A percentile compares a stretch with the other conserved stretches of the same genome.
Evolutionary conservation across 1,140 invertebrate species (phyloP).

Genomic region (Leguminivora glycinivorella): DNA sequence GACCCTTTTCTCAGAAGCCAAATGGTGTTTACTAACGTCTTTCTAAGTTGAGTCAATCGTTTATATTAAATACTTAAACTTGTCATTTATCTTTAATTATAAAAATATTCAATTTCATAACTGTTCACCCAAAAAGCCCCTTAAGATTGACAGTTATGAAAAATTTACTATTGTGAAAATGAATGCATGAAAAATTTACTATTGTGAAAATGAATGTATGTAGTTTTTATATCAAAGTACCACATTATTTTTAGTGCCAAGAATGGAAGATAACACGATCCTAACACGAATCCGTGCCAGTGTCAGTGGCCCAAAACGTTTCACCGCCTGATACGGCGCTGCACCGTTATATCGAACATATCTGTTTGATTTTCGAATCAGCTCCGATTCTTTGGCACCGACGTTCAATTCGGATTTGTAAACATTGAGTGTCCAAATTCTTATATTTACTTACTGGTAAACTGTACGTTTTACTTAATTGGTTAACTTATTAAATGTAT

Average conservation of each 20-base stretch:
- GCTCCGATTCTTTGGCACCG: slow-evolving; percentile 3
- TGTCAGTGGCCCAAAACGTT: slow-evolving; percentile 22
- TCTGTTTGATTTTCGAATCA: slow-evolving; percentile 25
- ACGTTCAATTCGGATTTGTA: neutral
- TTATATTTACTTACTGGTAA: neutral
- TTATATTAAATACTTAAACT: too few relatives aligned
- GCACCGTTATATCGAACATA: slow-evolving; percentile 26
- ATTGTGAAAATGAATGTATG: too few relatives aligned
- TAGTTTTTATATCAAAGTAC: neutral
- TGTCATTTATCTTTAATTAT: too few relatives aligned
- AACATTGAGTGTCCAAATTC: neutral
- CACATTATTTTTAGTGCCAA: neutral
- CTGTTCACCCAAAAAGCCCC: too few relatives aligned
- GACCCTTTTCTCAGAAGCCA: too few relatives aligned
- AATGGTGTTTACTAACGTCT: too few relatives aligned
- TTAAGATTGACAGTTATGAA: too few relatives aligned
- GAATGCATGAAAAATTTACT: too few relatives aligned
- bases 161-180: too few relatives aligned
- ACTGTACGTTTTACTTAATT: neutral
- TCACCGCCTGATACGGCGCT: slow-evolving; percentile 20
- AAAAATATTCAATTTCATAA: too few relatives aligned
- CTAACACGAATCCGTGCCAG: slow-evolving; percentile 18
- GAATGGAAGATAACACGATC: neutral
- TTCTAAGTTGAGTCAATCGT: too few relatives aligned
- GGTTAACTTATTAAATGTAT: too few relatives aligned